Evolutionary conservation across 1,140 invertebrate genomes (phyloP).

Genomic region (Bradynema listronoti): DNA sequence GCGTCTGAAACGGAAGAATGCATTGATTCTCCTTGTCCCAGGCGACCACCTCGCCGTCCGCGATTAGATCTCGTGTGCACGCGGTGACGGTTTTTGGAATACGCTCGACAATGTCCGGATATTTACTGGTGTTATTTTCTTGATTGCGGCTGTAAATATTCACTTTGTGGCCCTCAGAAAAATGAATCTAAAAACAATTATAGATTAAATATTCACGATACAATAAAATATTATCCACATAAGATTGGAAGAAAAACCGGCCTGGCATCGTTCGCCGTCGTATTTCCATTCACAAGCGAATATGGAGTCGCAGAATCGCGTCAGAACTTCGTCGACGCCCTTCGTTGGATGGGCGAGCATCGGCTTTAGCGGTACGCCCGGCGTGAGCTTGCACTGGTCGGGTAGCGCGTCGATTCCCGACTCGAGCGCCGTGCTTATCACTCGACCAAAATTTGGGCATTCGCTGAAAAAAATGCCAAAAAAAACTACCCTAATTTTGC

Average conservation of each 20-base stretch:
- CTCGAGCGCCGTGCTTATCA: slow-evolving; percentile 74
- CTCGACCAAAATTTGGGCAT: slow-evolving; percentile 86
- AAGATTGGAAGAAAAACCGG: too few relatives aligned
- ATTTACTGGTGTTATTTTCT: slow-evolving; percentile 94
- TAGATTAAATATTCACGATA: slow-evolving; percentile 2
- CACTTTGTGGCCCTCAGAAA: slow-evolving; percentile 64
- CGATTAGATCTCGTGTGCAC: slow-evolving; percentile 69
- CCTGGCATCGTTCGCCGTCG: slow-evolving; percentile 95
- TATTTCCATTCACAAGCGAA: slow-evolving; percentile 99
- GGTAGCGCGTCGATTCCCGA: slow-evolving; percentile 74
- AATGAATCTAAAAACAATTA: slow-evolving; percentile 68
- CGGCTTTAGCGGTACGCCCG: slow-evolving; percentile 76
- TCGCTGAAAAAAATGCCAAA: slow-evolving; percentile 66
- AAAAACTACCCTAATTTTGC: too few relatives aligned
- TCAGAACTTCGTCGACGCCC: slow-evolving; percentile 76
- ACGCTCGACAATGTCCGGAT: slow-evolving; percentile 80
- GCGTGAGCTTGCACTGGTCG: slow-evolving; percentile 67
- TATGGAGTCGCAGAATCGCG: slow-evolving; percentile 78
- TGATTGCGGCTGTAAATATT: slow-evolving; percentile 91
- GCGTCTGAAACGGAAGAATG: slow-evolving; percentile 92
- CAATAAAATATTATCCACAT: slow-evolving; percentile 6
- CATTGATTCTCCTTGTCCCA: slow-evolving; percentile 81
- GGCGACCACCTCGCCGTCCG: slow-evolving; percentile 89
- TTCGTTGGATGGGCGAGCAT: slow-evolving; percentile 98
- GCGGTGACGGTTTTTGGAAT: slow-evolving; percentile 62